Evolutionary conservation across 2,797 vertebrate species (phyloP).

Genomic region (Falco columbarius): DNA sequence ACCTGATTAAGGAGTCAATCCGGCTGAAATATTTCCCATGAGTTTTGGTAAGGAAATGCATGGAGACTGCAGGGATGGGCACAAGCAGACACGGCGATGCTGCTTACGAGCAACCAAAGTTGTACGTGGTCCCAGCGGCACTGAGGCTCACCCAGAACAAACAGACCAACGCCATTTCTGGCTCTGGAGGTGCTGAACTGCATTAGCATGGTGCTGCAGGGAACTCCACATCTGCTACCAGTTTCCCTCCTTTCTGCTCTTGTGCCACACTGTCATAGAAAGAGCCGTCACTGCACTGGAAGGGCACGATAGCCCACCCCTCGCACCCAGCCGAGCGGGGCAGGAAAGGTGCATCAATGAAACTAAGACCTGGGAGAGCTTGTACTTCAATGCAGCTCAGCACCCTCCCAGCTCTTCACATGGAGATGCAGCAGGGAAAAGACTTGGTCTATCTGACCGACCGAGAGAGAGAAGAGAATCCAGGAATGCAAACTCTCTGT

Average conservation of each 20-base stretch:
- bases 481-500: neutral
- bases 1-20: neutral
- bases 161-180: neutral
- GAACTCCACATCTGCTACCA: neutral
- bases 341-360: neutral
- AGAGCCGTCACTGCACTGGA: neutral
- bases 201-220: neutral
- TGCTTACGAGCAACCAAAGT: neutral
- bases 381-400: neutral
- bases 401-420: neutral
- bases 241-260: neutral
- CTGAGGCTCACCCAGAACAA: neutral
- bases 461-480: neutral
- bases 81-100: neutral
- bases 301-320: neutral
- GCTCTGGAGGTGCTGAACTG: neutral
- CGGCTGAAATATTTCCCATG: rapidly evolving
- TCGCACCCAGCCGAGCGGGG: rapidly evolving
- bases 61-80: neutral
- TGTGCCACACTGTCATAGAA: neutral
- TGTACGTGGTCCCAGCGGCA: rapidly evolving
- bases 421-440: neutral
- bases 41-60: neutral
- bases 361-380: neutral
- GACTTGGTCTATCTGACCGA: neutral